Evolutionary conservation across 2,888 invertebrate species (phyloP).

Genomic region (Pocota personata): DNA sequence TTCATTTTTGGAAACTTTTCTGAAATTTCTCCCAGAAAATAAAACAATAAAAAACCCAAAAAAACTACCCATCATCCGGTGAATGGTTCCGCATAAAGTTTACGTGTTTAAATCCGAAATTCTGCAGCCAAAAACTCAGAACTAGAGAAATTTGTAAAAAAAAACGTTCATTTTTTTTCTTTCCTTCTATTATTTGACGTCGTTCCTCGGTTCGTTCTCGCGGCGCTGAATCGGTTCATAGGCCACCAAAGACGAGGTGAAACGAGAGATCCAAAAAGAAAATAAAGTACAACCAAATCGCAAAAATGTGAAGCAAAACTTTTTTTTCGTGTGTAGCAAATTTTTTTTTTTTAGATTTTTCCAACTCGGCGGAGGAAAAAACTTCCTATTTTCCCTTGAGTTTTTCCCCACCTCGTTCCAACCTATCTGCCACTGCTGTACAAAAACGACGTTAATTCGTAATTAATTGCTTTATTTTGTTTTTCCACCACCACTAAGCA

Average conservation of each 20-base stretch:
- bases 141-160: conserved; percentile 24
- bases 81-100: conserved; percentile 44
- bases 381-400: conserved; percentile 33
- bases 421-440: conserved; percentile 25
- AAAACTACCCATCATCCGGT: conserved; percentile 56
- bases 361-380: not conserved
- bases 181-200: conserved; percentile 62
- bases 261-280: conserved; percentile 60
- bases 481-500: conserved; percentile 59
- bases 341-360: conserved; percentile 35
- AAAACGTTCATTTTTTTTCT: not conserved
- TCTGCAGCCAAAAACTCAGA: conserved; percentile 12
- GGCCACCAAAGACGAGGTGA: conserved; percentile 65
- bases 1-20: conserved; percentile 75
- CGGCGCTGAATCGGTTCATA: conserved; percentile 68
- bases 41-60: conserved; percentile 68
- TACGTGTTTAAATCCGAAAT: conserved; percentile 39
- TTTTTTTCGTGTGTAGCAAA: conserved; percentile 33
- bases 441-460: conserved; percentile 66
- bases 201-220: conserved; percentile 67
- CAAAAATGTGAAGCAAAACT: conserved; percentile 63
- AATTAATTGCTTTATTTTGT: conserved; percentile 69
- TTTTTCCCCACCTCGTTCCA: conserved; percentile 11
- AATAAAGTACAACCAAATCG: conserved; percentile 63
- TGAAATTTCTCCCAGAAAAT: conserved; percentile 71